phyloP scores from a whole-genome alignment of 1,140 invertebrate genomes.

The Anastrepha ludens region DNA sequence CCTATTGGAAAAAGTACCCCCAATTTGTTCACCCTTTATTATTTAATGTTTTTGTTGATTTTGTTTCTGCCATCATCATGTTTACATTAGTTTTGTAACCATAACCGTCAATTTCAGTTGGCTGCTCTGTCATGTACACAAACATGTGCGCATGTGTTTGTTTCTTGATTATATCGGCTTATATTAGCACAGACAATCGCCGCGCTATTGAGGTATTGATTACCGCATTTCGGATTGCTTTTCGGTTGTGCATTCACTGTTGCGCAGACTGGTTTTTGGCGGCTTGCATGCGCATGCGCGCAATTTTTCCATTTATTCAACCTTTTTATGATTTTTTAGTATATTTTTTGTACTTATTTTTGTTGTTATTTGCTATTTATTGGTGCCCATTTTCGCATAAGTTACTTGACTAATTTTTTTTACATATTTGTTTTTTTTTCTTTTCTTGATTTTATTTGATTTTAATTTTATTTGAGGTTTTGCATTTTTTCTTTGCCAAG shows the following conservation, averaged over 20 bases:
- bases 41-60: not conserved
- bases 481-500: not conserved
- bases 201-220: not conserved
- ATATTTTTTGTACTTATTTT: not conserved
- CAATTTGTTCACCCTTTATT: not conserved
- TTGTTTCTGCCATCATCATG: not conserved
- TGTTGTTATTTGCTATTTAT: not conserved
- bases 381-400: conserved; percentile 16
- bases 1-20: too few species aligned
- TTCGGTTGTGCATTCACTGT: not conserved
- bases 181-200: not conserved
- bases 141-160: not conserved
- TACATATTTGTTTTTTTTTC: not conserved
- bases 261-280: conserved; percentile 29
- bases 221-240: conserved; percentile 41
- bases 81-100: conserved; percentile 30
- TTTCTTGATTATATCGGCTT: conserved; percentile 24
- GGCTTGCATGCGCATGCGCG: not conserved
- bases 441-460: not conserved
- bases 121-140: not conserved
- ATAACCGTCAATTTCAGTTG: not conserved
- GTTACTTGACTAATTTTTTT: not conserved
- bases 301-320: not conserved
- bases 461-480: not conserved
- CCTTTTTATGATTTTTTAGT: not conserved